phyloP scores from a whole-genome alignment of 2,888 invertebrate genomes.

The Dione vanillae region DNA sequence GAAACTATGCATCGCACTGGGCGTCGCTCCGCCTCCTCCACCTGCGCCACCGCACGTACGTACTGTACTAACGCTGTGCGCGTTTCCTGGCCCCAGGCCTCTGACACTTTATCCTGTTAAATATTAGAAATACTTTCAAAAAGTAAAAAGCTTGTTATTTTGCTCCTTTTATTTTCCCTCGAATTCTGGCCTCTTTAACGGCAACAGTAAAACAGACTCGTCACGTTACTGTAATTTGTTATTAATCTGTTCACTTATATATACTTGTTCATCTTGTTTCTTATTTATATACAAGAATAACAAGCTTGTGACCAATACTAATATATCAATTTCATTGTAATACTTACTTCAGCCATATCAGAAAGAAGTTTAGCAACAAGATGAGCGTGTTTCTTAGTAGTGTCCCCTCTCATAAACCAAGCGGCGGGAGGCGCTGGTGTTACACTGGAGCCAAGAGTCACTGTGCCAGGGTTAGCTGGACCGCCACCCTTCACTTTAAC shows the following conservation, averaged over 20 bases:
- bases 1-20: conserved; percentile 92
- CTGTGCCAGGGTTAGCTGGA: conserved; percentile 71
- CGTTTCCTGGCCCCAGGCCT: conserved; percentile 93
- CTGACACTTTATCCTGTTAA: conserved; percentile 91
- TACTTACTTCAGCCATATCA: conserved; percentile 93
- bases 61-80: conserved; percentile 95
- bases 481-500: conserved; percentile 86
- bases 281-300: neutral
- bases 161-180: too few relatives aligned
- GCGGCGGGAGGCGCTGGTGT: conserved; percentile 59
- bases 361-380: conserved; percentile 93
- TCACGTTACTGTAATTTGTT: too few relatives aligned
- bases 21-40: conserved; percentile 89
- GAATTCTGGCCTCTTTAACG: too few relatives aligned
- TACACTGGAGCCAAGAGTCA: conserved; percentile 82
- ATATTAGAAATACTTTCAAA: too few relatives aligned
- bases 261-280: neutral
- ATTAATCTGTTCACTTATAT: too few relatives aligned
- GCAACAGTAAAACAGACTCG: too few relatives aligned
- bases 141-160: too few relatives aligned
- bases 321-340: conserved; percentile 51
- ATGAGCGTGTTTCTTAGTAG: conserved; percentile 93
- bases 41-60: conserved; percentile 91
- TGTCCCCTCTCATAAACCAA: conserved; percentile 96
- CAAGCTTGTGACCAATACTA: too few relatives aligned